phyloP scores from a whole-genome alignment of 2,888 invertebrate genomes.

The Papilio elwesi region DNA sequence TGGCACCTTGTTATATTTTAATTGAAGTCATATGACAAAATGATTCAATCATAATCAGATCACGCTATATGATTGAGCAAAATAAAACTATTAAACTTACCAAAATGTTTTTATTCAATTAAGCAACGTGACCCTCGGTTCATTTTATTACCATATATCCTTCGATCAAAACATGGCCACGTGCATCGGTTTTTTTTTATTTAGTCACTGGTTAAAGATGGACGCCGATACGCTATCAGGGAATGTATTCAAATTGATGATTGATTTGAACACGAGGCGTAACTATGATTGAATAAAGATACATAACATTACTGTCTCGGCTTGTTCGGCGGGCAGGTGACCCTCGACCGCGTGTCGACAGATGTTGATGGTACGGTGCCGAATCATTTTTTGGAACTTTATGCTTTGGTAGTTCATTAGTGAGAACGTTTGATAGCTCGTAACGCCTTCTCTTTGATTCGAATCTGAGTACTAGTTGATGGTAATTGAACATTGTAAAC shows the following conservation, averaged over 20 bases:
- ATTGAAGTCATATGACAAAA: background rate
- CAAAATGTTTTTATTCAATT: constrained; percentile 37
- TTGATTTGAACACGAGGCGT: constrained; percentile 75
- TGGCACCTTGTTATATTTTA: background rate
- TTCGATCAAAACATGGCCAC: constrained; percentile 42
- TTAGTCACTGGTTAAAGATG: constrained; percentile 58
- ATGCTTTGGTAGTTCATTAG: constrained; percentile 37
- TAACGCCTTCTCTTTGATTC: constrained; percentile 21
- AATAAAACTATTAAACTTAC: constrained; percentile 20
- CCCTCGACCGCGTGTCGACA: constrained; percentile 70
- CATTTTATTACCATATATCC: constrained; percentile 41
- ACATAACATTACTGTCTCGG: constrained; percentile 78
- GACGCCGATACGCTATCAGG: constrained; percentile 58
- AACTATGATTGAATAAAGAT: constrained; percentile 80
- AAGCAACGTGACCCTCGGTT: constrained; percentile 32
- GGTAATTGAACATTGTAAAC: constrained; percentile 15
- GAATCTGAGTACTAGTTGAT: background rate
- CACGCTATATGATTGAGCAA: background rate
- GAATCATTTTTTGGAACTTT: constrained; percentile 27
- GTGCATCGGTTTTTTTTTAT: constrained; percentile 49
- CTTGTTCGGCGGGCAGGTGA: constrained; percentile 65
- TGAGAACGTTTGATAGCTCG: constrained; percentile 15
- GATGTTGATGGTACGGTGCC: constrained; percentile 31
- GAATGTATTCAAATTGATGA: constrained; percentile 83
- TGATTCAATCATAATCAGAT: background rate